These are phyloP conservation scores for Cryptoblepharus egeriae DNA, from an alignment of 2,797 vertebrate species.

Conservation along the genomic window DNA sequence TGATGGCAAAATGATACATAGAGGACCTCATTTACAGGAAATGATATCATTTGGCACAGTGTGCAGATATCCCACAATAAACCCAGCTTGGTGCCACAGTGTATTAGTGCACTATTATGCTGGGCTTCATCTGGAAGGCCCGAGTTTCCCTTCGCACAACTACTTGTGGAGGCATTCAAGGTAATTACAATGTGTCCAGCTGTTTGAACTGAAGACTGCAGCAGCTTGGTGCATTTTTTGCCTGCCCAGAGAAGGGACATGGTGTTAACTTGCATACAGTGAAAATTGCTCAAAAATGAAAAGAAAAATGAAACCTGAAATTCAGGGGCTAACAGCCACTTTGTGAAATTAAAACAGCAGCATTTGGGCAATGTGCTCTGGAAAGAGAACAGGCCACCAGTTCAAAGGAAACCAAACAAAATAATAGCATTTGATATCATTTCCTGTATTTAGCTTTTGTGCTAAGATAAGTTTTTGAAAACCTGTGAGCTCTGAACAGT, in stretches of 20 bases:
- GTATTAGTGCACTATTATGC: conserved; percentile 70
- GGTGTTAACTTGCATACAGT: conserved; percentile 71
- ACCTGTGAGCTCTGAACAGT: conserved; percentile 28
- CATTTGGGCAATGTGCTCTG: conserved; percentile 23
- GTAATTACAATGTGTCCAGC: conserved; percentile 74
- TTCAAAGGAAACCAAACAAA: conserved; percentile 22
- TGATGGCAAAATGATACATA: conserved; percentile 76
- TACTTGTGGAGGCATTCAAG: conserved; percentile 54
- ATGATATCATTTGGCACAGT: conserved; percentile 76
- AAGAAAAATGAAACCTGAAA: conserved; percentile 50
- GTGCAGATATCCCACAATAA: conserved; percentile 78
- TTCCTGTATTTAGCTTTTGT: too few species aligned
- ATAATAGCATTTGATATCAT: conserved; percentile 59
- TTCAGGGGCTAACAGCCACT: conserved; percentile 35
- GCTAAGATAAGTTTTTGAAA: neutral
- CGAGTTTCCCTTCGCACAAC: conserved; percentile 59
- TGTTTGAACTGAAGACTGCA: conserved; percentile 68
- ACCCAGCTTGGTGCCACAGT: conserved; percentile 75
- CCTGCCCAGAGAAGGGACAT: conserved; percentile 57
- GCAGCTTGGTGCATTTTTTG: conserved; percentile 56
- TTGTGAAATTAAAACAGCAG: conserved; percentile 55
- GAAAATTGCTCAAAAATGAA: conserved; percentile 71
- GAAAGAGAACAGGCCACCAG: conserved; percentile 36
- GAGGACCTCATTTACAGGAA: conserved; percentile 79
- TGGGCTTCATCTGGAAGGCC: conserved; percentile 67